Conservation (phyloP, 2,113 vertebrate genomes). For the Psophia crepitans region DNA sequence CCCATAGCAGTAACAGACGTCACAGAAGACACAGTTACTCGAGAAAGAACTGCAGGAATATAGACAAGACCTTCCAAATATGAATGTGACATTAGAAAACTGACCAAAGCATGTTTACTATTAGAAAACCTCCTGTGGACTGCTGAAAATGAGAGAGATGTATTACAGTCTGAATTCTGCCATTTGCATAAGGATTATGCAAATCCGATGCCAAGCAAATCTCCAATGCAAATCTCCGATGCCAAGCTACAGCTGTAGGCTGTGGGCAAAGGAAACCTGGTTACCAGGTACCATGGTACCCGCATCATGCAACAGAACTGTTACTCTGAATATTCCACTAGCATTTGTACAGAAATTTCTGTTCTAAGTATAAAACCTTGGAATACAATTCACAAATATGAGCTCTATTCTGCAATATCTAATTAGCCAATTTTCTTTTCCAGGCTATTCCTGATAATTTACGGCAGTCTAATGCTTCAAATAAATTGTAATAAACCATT, state of each 20-base stretch:
- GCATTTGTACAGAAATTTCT: background rate
- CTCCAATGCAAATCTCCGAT: slow-evolving; percentile 14
- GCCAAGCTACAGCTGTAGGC: background rate
- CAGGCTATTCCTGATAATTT: slow-evolving; percentile 51
- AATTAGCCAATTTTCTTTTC: background rate
- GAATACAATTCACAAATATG: slow-evolving; percentile 17
- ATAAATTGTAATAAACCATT: slow-evolving; percentile 61
- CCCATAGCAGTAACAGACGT: slow-evolving; percentile 39
- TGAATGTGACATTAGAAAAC: slow-evolving; percentile 38
- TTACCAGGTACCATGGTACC: background rate
- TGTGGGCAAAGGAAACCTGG: background rate
- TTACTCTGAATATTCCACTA: background rate
- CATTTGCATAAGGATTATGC: slow-evolving; percentile 55
- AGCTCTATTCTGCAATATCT: background rate
- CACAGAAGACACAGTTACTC: slow-evolving; percentile 61
- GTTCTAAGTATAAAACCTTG: background rate
- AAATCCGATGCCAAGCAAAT: slow-evolving; percentile 23
- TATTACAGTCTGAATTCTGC: slow-evolving; percentile 59
- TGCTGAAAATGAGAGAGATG: slow-evolving; percentile 63
- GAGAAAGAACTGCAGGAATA: slow-evolving; percentile 64
- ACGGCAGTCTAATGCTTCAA: slow-evolving; percentile 30
- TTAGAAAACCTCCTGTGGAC: slow-evolving; percentile 59
- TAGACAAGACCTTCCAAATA: slow-evolving; percentile 23
- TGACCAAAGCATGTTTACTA: slow-evolving; percentile 38
- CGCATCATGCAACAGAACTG: background rate